These are phyloP conservation scores for Donacobius atricapilla DNA, from an alignment of 2,113 vertebrate species.

Conservation along the genomic window DNA sequence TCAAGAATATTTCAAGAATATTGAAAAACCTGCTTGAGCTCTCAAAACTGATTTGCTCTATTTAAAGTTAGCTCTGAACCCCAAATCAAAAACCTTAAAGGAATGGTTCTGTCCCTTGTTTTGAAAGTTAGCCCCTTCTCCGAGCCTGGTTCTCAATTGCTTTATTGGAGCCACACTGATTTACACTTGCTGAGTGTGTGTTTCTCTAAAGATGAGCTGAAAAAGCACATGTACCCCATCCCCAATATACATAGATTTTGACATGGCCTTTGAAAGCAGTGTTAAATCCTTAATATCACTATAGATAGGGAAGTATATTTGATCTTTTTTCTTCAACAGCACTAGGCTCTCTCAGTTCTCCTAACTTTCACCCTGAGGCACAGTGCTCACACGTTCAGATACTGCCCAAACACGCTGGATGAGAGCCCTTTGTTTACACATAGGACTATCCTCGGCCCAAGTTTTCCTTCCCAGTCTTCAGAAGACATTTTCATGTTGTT, in stretches of 20 bases:
- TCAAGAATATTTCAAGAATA: background rate
- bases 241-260: background rate
- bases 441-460: background rate
- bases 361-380: background rate
- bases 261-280: background rate
- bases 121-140: background rate
- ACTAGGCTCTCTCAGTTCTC: background rate
- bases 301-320: background rate
- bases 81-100: background rate
- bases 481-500: background rate
- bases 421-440: background rate
- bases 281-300: background rate
- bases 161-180: background rate
- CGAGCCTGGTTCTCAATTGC: background rate
- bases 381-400: background rate
- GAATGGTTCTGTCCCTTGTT: background rate
- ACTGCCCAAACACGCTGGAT: background rate
- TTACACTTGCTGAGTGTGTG: background rate
- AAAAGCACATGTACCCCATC: background rate
- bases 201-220: background rate
- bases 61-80: background rate
- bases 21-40: background rate
- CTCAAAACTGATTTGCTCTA: background rate
- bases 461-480: background rate
- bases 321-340: background rate